Evolutionary conservation across 1,140 invertebrate genomes (phyloP), one percentile per base, ranked within the genome.

Genomic region (Aphidius ervi): DNA sequence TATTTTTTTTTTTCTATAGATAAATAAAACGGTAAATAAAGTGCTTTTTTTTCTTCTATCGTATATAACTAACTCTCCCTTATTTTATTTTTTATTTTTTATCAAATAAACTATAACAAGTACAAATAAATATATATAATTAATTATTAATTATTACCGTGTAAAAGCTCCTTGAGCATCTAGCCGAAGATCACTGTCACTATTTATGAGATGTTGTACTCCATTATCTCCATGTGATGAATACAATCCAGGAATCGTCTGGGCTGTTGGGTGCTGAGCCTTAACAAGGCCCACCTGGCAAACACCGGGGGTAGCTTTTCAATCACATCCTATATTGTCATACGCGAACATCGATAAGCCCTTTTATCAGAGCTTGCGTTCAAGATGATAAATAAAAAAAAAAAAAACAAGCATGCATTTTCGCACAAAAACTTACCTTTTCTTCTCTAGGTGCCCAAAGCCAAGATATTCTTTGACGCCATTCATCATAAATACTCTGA

Each of bases 101-200:
- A 16, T 16, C 16, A 16, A 16, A 16, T 16, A 16, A 16, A 16
- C 0, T 16, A 16, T 16, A 16, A 16, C 16, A 16, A 16, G 16
- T 16, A 16, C 16, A 16, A 16, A 1, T 16, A 16, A n/a, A n/a
- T 16, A 16, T 0, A 16, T 16, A 16, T 16, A 16, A 16, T 16
- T 16, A 16, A 0, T 16, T 0, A 16, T 16, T 16, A 16, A 48
- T 49, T 20, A 57, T 64, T 68, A 79, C 77, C 77, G 75, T 37
- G 76, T 80, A 54, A 78, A 80, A 47, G 71, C 76, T 56, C 77
- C 77, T 62, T 80, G 76, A 8, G 74, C 76, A 61, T 80, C 74
- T 37, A 80, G 64, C 16, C 73, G 70, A 9, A 80, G 68, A 47
- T 80, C 78, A 61, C 78, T 78, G 57, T 80, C 76, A 46, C 77